Conservation (phyloP, 1,140 invertebrate species). For the Drosophila lacteicornis region DNA sequence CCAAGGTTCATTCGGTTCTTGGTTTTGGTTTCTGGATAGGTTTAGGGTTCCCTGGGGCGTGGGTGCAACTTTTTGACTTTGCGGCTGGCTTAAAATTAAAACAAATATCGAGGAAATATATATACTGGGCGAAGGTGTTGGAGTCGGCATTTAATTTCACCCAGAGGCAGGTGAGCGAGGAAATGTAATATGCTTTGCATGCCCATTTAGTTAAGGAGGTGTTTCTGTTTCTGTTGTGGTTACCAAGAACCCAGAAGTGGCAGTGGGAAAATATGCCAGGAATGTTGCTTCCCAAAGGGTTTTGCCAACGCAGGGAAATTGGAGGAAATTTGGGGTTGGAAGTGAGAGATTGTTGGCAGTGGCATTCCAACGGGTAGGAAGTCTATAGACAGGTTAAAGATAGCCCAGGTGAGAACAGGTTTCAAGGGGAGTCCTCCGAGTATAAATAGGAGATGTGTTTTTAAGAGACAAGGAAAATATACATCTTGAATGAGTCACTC, state of each 20-base stretch:
- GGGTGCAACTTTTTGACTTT: conserved; percentile 71
- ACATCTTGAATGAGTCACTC: conserved; percentile 7
- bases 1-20: conserved; percentile 55
- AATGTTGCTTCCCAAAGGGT: conserved; percentile 27
- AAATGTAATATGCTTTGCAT: conserved; percentile 63
- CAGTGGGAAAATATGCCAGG: conserved; percentile 34
- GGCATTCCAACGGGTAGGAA: conserved; percentile 28
- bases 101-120: conserved; percentile 55
- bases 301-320: conserved; percentile 22
- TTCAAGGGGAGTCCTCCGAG: neutral
- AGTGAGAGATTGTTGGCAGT: conserved; percentile 9
- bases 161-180: conserved; percentile 34
- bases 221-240: conserved; percentile 49
- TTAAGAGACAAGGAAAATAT: neutral
- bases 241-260: conserved; percentile 33
- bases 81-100: conserved; percentile 72
- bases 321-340: conserved; percentile 36
- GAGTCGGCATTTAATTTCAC: conserved; percentile 61
- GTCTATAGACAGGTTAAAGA: conserved; percentile 15
- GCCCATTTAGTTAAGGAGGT: conserved; percentile 50
- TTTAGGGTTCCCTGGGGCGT: conserved; percentile 26
- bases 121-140: conserved; percentile 46
- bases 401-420: conserved; percentile 18
- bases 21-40: conserved; percentile 14
- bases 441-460: conserved; percentile 14